These are phyloP conservation scores for Chaenogobius annularis DNA, from an alignment of 2,113 vertebrate genomes.

Conservation along the genomic window DNA sequence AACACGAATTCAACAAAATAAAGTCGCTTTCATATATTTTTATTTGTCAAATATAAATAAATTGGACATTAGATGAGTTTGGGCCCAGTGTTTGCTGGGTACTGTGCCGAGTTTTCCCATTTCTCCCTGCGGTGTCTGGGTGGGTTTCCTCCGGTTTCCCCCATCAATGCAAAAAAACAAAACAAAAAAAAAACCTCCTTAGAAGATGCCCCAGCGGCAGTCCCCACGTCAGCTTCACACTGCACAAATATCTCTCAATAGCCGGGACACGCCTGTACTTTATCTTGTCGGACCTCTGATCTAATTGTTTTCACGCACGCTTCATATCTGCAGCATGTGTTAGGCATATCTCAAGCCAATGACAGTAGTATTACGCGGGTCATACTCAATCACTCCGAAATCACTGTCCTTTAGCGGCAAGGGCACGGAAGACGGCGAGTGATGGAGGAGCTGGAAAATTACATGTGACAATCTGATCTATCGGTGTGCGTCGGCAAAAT, in stretches of 20 bases:
- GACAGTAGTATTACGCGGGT: conserved; percentile 37
- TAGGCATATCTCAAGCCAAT: conserved; percentile 26
- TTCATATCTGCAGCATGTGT: conserved; percentile 3
- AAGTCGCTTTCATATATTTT: no score
- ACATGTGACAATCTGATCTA: conserved; percentile 52
- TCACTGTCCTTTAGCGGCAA: conserved; percentile 50
- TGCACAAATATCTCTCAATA: neutral
- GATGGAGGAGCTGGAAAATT: conserved; percentile 51
- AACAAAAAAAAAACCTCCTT: neutral
- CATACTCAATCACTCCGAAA: conserved; percentile 45
- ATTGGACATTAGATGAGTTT: no score
- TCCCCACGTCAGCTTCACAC: neutral
- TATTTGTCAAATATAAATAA: no score
- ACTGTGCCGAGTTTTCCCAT: no score
- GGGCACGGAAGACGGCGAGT: conserved; percentile 37
- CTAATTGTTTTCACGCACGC: conserved; percentile 12
- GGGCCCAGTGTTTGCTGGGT: no score
- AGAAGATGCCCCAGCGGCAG: no score
- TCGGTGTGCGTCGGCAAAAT: conserved; percentile 33
- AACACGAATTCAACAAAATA: no score
- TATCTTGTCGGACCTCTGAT: neutral
- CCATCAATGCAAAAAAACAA: neutral
- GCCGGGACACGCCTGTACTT: neutral
- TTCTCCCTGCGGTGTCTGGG: no score
- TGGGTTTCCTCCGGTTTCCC: no score